Evolutionary conservation across 1,140 invertebrate species (phyloP).

Genomic region (Paralvinella palmiformis): DNA sequence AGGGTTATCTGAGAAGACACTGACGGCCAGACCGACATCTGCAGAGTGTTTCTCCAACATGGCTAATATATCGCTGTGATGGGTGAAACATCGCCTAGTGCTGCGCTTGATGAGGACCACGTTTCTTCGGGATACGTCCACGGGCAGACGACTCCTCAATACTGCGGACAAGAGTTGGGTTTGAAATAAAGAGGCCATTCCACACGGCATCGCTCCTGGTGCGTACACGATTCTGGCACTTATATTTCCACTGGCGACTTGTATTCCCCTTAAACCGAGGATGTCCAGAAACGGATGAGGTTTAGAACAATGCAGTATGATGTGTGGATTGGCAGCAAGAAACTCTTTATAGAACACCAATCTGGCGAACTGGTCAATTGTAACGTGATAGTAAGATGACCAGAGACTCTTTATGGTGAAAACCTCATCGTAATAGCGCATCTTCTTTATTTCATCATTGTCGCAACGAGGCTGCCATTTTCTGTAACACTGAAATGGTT

Average conservation of each 20-base stretch:
- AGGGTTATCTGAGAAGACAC: constrained; percentile 7
- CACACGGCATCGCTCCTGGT: constrained; percentile 1
- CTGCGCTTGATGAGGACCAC: constrained; percentile 6
- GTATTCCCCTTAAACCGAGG: not conserved
- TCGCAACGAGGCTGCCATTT: not conserved
- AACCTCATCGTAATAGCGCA: constrained; percentile 4
- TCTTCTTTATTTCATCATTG: not conserved
- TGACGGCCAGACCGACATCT: not conserved
- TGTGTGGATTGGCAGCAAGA: not conserved
- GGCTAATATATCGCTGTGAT: not conserved
- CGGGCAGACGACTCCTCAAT: not conserved
- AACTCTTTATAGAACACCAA: not conserved
- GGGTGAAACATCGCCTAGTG: not conserved
- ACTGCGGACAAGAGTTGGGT: not conserved
- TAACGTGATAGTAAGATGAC: not conserved
- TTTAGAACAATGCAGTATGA: not conserved
- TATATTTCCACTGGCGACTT: not conserved
- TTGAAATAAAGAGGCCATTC: not conserved
- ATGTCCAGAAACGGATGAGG: not conserved
- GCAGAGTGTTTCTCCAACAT: not conserved
- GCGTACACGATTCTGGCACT: constrained; percentile 7
- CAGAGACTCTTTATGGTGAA: constrained; percentile 1
- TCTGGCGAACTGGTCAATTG: constrained; percentile 9
- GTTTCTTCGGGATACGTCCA: not conserved
- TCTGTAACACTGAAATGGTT: not conserved